Conservation (phyloP, 1,140 invertebrate genomes). For the Pseudomyrmex pallidus region DNA sequence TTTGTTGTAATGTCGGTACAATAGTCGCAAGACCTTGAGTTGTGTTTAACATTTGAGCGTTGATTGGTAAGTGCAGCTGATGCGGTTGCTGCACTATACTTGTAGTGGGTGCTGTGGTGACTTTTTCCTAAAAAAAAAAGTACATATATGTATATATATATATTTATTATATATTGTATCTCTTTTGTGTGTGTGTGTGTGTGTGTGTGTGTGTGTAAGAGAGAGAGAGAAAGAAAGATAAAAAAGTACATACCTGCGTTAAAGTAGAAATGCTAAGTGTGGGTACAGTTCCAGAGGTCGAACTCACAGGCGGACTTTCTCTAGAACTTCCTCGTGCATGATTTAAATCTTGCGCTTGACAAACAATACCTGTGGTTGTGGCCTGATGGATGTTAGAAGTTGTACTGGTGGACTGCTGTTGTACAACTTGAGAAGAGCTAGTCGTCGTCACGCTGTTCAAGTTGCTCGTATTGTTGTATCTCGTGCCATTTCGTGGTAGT, state of each 20-base stretch:
- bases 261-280: conserved; percentile 82
- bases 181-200: background rate
- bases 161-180: background rate
- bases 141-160: conserved; percentile 40
- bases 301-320: conserved; percentile 82
- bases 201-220: too few relatives aligned
- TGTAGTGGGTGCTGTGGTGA: conserved; percentile 70
- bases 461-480: conserved; percentile 84
- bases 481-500: conserved; percentile 81
- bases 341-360: conserved; percentile 83
- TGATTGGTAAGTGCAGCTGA: conserved; percentile 83
- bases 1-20: conserved; percentile 82
- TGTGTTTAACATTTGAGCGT: conserved; percentile 83
- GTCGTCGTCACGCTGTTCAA: conserved; percentile 82
- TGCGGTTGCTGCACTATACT: conserved; percentile 77
- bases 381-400: conserved; percentile 81
- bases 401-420: conserved; percentile 66
- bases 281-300: conserved; percentile 79
- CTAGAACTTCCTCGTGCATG: conserved; percentile 79
- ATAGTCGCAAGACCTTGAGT: conserved; percentile 82
- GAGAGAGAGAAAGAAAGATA: background rate
- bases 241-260: conserved; percentile 75
- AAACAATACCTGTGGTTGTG: conserved; percentile 81
- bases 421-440: conserved; percentile 62
- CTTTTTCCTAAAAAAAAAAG: conserved; percentile 74